Base-by-base conservation (phyloP, 1,140 invertebrate genomes). In the Teleopsis dalmanni region DNA sequence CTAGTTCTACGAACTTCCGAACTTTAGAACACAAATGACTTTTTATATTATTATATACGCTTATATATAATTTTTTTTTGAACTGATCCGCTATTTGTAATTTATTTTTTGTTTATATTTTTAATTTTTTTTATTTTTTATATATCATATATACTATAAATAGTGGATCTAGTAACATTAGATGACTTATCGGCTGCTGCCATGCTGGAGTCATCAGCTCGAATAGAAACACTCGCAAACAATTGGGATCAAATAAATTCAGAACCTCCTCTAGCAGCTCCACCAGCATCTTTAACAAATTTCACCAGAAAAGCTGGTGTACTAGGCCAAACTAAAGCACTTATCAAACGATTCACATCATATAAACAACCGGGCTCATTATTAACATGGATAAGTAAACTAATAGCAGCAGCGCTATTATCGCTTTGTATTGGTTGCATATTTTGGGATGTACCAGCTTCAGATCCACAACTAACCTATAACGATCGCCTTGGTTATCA, bases 101-200 rank as follows among this genome's bases (percentile, higher is more conserved):
- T n/a, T n/a, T n/a, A n/a, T n/a, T n/a, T n/a, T n/a, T n/a, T n/a
- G n/a, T n/a, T n/a, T n/a, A n/a, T n/a, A n/a, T n/a, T 18, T 21
- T 26, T n/a, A 36, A 22, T 36, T 45, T 23, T 11, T 3, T 19
- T 38, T 27, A 10, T 1, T 19, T 2, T 33, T 33, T 37, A 14
- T 11, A 35, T 47, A n/a, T 35, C 3, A 19, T 1, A 8, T 25
- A 14, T 16, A 22, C 9, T 51, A 51, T 57, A 74, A 72, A 2
- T 65, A 94, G 91, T 96, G 66, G 92, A 95, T 70, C 71, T 95
- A 50, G 92, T 95, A 6, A 96, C 93, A 0, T 63, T 95, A 58
- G 93, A 96, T 62, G 90, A 93, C 65, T 71, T 95, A 37, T 94
- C 91, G 6, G 82, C 89, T 1, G 92, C 95, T 62, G 92, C 93